A percentile compares a stretch with the other conserved stretches of the same genome.
Evolutionary conservation across 2,797 vertebrate genomes (phyloP).

Genomic region (Syncerus caffer): DNA sequence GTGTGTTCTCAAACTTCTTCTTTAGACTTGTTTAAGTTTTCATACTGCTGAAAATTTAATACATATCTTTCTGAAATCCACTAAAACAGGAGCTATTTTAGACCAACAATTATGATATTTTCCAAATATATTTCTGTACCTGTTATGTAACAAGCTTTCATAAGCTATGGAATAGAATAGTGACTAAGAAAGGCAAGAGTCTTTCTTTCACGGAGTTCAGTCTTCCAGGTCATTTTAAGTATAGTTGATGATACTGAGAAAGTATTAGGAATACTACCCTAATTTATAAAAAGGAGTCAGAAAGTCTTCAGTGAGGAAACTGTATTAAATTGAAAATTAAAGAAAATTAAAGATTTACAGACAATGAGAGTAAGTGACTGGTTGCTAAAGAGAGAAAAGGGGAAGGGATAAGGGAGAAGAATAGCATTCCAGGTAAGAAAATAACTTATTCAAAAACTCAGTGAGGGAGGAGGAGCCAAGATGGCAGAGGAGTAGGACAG

Average conservation of each 20-base stretch:
- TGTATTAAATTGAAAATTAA: background rate
- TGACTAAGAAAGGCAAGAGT: background rate
- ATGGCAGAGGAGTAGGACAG: too few relatives aligned
- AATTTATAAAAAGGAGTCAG: background rate
- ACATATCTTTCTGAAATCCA: background rate
- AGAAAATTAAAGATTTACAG: background rate
- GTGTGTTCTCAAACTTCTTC: background rate
- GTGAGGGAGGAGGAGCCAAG: too few relatives aligned
- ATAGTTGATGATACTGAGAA: background rate
- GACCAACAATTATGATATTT: background rate
- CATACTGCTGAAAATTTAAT: background rate
- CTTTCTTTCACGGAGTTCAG: background rate
- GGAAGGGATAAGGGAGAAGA: background rate
- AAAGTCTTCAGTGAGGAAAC: background rate
- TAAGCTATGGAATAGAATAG: background rate
- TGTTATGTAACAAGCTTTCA: background rate
- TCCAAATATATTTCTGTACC: background rate
- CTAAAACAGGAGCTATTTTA: background rate
- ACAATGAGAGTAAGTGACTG: background rate
- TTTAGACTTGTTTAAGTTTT: background rate
- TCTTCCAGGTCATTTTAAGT: background rate
- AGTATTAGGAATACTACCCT: background rate
- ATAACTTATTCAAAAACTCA: background rate
- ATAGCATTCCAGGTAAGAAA: background rate
- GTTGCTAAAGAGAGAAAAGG: background rate